Evolutionary conservation across 2,797 vertebrate species (phyloP), one percentile per base, ranked within the genome.

Genomic region (Moxostoma hubbsi): DNA sequence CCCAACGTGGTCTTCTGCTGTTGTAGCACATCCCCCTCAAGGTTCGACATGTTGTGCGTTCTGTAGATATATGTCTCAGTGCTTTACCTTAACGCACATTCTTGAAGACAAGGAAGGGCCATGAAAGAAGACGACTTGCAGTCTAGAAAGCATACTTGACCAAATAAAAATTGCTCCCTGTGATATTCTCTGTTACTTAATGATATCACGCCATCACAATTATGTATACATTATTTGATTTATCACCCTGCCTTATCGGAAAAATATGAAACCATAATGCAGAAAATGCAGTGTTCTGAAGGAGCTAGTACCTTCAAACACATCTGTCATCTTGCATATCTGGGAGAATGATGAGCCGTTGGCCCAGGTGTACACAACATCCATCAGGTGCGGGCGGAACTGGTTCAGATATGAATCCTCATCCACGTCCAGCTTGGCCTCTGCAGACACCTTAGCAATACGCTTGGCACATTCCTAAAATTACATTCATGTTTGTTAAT

Each of bases 271-370:
- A n/a, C 55, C n/a, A 16, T 16, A 57, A 7, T 15, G n/a, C 7
- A 54, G 53, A 57, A 57, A 7, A n/a, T 55, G 6, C 5, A 13
- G 36, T 68, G 50, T 10, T 69, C 18, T 43, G 8, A 24, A 45
- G 24, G 50, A 45, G 9, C 11, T 2, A 5, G 74, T 90, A 98
- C 98, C 98, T 96, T 99, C 98, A 83, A 99, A 99, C 77, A 99
- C 96, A 71, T 99, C 98, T 0, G 98, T 99, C 98, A 99, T 99
- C 90, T 98, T 99, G 93, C 98, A 99, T 89, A 99, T 98, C 75
- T 99, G 98, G 59, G 97, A 95, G 53, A 99, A 99, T 0, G 96
- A 96, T 68, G 96, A 94, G 11, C 98, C 98, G 12, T 97, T 97
- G 66, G 97, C 95, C 98, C 98, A 99, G 0, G 98, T 98, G 77